Evolutionary conservation across 2,888 invertebrate genomes (phyloP), one percentile per base, ranked within the genome.

Genomic region (Pilophorus perplexus): DNA sequence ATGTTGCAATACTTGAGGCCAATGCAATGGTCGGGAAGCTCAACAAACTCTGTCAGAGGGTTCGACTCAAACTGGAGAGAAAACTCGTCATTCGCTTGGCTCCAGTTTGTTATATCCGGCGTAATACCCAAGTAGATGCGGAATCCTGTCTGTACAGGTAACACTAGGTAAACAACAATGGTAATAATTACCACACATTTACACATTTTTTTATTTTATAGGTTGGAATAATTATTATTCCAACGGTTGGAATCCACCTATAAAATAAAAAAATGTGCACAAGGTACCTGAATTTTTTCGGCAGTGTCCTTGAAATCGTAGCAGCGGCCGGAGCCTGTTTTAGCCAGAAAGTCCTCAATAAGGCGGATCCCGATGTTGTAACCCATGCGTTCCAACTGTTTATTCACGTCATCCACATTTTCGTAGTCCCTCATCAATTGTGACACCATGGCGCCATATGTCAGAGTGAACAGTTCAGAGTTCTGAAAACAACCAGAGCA

Each of bases 291-390:
- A 72, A 93, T 88, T 77, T 93, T 93, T 76, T 99, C 98, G 42
- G 98, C 96, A 0, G 96, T 96, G 75, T 99, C 98, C 74, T 93
- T 85, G 80, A 99, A 89, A 78, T 99, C 98, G 75, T 92, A 82
- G 77, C 99, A 99, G 44, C 96, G 83, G 0, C 89, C 89, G 2
- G 91, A 88, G 60, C 88, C 87, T 18, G 91, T 95, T 72, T 95
- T 85, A 0, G 98, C 95, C 8, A 99, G 80, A 74, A 95, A 99
- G 76, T 99, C 99, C 80, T 99, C 99, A 69, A 99, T 96, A 38
- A 99, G 79, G 46, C 99, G 83, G 60, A 98, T 89, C 10, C 99
- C 99, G 85, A 99, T 99, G 76, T 98, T 99, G 77, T 98, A 99
- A 3, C 99, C 99, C 79, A 94, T 88, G 75, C 93, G 80, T 75